Conservation (phyloP, 2,797 vertebrate genomes). For the Danio tinwini region DNA sequence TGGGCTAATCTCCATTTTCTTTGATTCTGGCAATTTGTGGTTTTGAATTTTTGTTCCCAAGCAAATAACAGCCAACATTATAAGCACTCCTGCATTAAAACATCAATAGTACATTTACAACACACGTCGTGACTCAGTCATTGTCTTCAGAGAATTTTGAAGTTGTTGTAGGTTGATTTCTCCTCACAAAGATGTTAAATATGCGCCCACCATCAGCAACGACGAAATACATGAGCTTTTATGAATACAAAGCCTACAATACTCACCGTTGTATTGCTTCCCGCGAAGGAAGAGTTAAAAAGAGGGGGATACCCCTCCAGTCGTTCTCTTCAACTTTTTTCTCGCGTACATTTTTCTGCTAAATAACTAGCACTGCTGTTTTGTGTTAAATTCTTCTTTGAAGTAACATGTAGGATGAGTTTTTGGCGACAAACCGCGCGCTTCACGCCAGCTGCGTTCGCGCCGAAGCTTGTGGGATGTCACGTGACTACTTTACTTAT, state of each 20-base stretch:
- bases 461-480: slow-evolving; percentile 41
- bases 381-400: neutral
- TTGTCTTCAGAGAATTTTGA: neutral
- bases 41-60: neutral
- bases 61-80: neutral
- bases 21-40: neutral
- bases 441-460: slow-evolving; percentile 15
- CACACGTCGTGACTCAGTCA: slow-evolving; percentile 30
- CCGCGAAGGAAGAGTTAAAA: neutral
- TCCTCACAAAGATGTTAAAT: neutral
- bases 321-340: neutral
- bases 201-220: slow-evolving; percentile 21
- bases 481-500: slow-evolving; percentile 59
- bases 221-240: neutral
- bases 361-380: neutral
- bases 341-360: neutral
- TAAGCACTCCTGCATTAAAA: neutral
- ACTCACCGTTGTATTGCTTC: neutral
- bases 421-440: neutral
- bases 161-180: slow-evolving; percentile 38
- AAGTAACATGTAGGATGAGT: neutral
- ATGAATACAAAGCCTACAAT: neutral
- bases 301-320: neutral
- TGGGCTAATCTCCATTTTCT: neutral
- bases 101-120: slow-evolving; percentile 24